A percentile compares a stretch with the other conserved stretches of the same genome.
phyloP scores from a whole-genome alignment of 2,113 vertebrate species.

The Meriones unguiculatus region DNA sequence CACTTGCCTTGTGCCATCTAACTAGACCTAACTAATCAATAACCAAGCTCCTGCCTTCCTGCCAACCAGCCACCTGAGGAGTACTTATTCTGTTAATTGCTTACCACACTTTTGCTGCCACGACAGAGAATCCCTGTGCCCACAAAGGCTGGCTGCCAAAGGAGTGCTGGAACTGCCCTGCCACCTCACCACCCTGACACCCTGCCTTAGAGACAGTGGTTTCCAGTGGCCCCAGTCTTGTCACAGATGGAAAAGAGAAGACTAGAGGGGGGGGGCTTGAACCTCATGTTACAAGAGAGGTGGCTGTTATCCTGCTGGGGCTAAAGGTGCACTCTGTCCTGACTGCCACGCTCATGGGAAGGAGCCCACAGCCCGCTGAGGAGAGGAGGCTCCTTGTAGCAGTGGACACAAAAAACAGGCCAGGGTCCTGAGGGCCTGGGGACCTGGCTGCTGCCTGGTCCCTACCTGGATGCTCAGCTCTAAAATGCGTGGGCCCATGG shows the following conservation, averaged over 20 bases:
- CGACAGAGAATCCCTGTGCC: fast-evolving
- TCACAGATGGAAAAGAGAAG: background rate
- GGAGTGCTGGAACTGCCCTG: background rate
- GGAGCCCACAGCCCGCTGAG: background rate
- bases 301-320: no score
- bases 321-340: fast-evolving
- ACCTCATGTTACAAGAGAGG: background rate
- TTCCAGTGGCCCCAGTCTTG: background rate
- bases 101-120: background rate
- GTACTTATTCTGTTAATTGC: conserved; percentile 45
- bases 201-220: background rate
- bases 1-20: background rate
- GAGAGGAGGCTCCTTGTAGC: background rate
- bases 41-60: background rate
- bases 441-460: background rate
- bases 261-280: background rate
- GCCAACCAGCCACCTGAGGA: background rate
- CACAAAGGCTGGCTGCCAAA: background rate
- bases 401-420: background rate
- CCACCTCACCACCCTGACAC: background rate
- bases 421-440: no score
- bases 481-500: background rate
- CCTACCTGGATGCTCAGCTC: background rate
- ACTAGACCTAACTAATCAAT: background rate
- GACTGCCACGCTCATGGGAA: background rate